Base-by-base conservation (phyloP, 2,888 invertebrate species). In the Flabesymbios commensalis region DNA sequence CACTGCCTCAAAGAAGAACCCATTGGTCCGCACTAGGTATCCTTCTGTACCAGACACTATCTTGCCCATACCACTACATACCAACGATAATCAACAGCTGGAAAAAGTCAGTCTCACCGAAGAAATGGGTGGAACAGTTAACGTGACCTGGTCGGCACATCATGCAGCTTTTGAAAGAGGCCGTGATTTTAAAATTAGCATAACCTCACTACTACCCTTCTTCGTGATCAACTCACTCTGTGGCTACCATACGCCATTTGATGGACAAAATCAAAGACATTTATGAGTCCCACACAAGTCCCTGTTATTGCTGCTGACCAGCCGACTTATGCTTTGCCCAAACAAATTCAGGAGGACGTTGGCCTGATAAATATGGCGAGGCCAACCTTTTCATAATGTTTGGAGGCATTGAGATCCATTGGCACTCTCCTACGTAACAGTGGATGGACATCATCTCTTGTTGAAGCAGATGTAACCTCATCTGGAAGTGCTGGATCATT, bases 301-400 rank as follows among this genome's bases (percentile, higher is more conserved):
- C 69, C 74, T n/a, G 74, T 74, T 4, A 56, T 75, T 3, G 53
- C 69, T 28, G 41, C 52, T n/a, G 75, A 76, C 59, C 69, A 72
- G 61, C 75, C 72, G 29, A 32, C 78, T 0, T 75, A 63, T 62
- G 70, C 75, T 17, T 10, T 75, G 5, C 70, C 69, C n/a, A 78
- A 75, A 42, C 65, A 72, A 32, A 64, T 74, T 1, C 75, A 77
- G 63, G 74, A 74, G 74, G n/a, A n/a, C 51, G 61, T 3, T 74
- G 67, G 63, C 75, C 72, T 17, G 63, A 74, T 1, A n/a, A 29
- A n/a, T 67, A 69, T 62, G 74, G 74, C 3, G 74, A 77, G 55
- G 61, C 71, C 10, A 63, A 65, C 26, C 62, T 69, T 56, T 63
- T 76, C 17, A 61, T 75, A 2, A 69, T 76, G 68, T 63, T 77